Conservation (phyloP, 2,797 vertebrate genomes). For the Adrianichthys oophorus region DNA sequence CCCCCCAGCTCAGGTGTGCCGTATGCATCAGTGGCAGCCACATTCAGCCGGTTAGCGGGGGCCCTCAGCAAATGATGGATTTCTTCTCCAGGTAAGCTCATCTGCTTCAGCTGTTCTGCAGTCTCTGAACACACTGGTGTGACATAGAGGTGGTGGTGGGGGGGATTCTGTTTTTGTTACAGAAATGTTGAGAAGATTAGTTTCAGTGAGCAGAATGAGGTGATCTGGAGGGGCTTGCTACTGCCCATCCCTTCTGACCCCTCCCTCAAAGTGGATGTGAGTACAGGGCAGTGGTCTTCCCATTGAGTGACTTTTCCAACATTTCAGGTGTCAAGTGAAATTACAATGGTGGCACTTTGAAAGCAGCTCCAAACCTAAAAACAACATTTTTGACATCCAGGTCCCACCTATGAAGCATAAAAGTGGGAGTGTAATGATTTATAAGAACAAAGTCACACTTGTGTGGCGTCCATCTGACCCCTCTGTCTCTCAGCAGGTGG, state of each 20-base stretch:
- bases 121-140: neutral
- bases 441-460: neutral
- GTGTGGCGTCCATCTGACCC: neutral
- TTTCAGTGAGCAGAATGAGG: conserved; percentile 45
- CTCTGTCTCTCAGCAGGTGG: conserved; percentile 61
- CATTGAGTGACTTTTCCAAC: neutral
- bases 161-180: neutral
- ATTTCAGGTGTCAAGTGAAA: neutral
- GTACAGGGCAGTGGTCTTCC: conserved; percentile 14
- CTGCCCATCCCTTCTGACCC: conserved; percentile 69
- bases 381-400: no score
- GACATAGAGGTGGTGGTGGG: no score
- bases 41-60: conserved; percentile 49
- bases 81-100: conserved; percentile 43
- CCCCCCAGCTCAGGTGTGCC: conserved; percentile 66
- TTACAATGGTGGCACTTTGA: neutral
- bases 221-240: conserved; percentile 62
- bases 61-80: conserved; percentile 42
- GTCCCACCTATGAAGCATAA: no score
- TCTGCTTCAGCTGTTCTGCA: neutral
- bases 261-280: conserved; percentile 68
- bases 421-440: neutral
- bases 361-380: neutral
- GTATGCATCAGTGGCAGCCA: conserved; percentile 74
- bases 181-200: conserved; percentile 49